Evolutionary conservation across 2,888 invertebrate species (phyloP), one percentile per base, ranked within the genome.

Genomic region (Spisula subtruncata): DNA sequence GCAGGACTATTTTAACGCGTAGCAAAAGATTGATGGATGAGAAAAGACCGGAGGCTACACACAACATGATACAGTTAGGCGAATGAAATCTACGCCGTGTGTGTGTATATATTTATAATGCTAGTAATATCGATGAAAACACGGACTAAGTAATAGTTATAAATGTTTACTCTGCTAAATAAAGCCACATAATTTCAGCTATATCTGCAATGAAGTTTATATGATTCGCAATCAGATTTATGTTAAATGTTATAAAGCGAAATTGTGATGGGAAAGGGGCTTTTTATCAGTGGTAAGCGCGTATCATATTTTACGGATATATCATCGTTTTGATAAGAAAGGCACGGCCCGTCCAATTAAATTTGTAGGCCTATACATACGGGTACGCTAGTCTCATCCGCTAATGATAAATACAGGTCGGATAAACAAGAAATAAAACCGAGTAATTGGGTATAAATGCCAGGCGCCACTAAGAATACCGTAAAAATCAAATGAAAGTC

Each of bases 391-490:
- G 89, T 86, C 79, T 82, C 87, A 86, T 90, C 91, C 89, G 87
- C 66, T 84, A 88, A 51, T 81, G 88, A 89, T 90, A 92, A 91
- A 90, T 86, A 25, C 46, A 71, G 86, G 84, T 54, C 81, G 81
- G 91, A 93, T 93, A 93, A 93, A 91, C 91, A 60, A 54, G 83
- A 83, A 89, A 92, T 93, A 92, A 93, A 93, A 91, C 85, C 91
- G 75, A 87, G 92, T 94, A 93, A 94, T 93, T 93, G 93, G 93
- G 87, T 88, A 93, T 94, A 94, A 94, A 94, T 92, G 94, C 90
- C 93, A 92, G 54, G 51, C 83, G 86, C 91, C 85, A 90, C 92
- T 90, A 91, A 90, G 89, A 87, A 90, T 71, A 86, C 71, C 83
- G 91, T 93, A 93, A 93, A 92, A 93, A 86, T 88, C 89, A 85